Evolutionary conservation across 2,113 vertebrate species (phyloP).

Genomic region (Dasypus novemcinctus): DNA sequence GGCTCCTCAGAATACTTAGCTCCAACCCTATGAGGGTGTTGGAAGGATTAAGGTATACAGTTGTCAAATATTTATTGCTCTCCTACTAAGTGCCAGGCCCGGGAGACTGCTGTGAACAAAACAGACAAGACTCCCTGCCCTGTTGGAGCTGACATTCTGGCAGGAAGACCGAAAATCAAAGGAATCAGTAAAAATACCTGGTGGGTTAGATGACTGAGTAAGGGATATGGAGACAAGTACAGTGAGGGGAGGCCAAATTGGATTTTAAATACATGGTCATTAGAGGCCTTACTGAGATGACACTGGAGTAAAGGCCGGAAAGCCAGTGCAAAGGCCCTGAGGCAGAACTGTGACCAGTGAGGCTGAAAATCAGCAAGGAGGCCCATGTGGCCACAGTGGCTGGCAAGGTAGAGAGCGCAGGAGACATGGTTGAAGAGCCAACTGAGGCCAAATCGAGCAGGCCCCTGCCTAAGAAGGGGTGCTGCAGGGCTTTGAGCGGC

Average conservation of each 20-base stretch:
- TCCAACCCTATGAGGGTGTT: background rate
- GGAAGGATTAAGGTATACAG: background rate
- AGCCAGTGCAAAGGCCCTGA: background rate
- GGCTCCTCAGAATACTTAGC: background rate
- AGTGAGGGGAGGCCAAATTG: rapidly evolving
- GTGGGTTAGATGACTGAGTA: background rate
- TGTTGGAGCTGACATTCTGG: background rate
- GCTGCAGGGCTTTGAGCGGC: background rate
- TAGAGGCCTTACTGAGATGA: background rate
- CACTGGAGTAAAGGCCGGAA: background rate
- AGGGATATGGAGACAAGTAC: background rate
- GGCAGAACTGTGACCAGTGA: rapidly evolving
- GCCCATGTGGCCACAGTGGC: background rate
- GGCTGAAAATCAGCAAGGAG: background rate
- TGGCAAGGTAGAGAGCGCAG: background rate
- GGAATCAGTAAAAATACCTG: background rate
- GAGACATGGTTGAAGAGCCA: too few relatives aligned
- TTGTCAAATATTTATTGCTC: background rate
- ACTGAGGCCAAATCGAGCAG: background rate
- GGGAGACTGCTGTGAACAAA: background rate
- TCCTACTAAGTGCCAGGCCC: background rate
- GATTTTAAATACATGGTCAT: background rate
- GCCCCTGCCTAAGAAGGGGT: rapidly evolving
- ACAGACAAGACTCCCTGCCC: background rate
- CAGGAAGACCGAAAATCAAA: background rate